phyloP scores from a whole-genome alignment of 2,113 vertebrate species.

The Colossoma macropomum region DNA sequence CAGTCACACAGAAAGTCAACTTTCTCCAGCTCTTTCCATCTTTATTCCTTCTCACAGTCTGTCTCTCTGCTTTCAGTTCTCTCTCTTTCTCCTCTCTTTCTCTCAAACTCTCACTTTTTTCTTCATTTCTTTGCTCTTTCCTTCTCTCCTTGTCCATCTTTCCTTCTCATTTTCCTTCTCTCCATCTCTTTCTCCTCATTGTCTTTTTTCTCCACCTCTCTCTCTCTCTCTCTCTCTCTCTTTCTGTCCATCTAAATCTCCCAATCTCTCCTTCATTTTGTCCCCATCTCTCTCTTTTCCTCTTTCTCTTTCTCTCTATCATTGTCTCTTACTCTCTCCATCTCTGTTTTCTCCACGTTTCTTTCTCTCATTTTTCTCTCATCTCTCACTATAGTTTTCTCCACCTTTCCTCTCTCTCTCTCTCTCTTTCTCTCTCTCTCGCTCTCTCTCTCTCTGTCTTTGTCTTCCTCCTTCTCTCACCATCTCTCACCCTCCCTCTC shows the following conservation, averaged over 20 bases:
- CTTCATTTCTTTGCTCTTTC: too few relatives aligned
- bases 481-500: background rate
- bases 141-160: too few relatives aligned
- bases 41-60: too few relatives aligned
- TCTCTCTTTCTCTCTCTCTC: background rate
- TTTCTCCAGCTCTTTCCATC: too few relatives aligned
- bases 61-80: too few relatives aligned
- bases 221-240: background rate
- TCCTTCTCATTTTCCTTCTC: background rate
- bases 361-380: too few relatives aligned
- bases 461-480: background rate
- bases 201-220: background rate
- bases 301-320: too few relatives aligned
- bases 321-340: too few relatives aligned
- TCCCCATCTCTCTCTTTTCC: background rate
- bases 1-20: too few relatives aligned
- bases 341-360: too few relatives aligned
- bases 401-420: background rate
- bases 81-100: too few relatives aligned
- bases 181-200: background rate
- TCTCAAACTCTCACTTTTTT: background rate
- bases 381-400: too few relatives aligned
- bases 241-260: background rate
- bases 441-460: background rate
- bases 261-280: background rate